A percentile compares a stretch with the other conserved stretches of the same genome.
These are phyloP conservation scores for Euthynnus affinis DNA, from an alignment of 2,797 vertebrate genomes.

Conservation along the genomic window DNA sequence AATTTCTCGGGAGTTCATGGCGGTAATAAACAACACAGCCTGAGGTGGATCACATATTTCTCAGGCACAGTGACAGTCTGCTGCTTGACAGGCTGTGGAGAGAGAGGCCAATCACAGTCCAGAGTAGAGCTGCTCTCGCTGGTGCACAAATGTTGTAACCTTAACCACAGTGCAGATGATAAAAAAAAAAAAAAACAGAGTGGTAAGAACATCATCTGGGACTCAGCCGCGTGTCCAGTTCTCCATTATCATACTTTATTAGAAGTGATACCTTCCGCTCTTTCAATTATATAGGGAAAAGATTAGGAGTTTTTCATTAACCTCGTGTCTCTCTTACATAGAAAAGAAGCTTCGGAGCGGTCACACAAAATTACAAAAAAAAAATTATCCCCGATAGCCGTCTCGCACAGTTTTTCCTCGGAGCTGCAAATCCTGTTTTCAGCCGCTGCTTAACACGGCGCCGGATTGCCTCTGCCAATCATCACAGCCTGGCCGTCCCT, in stretches of 20 bases:
- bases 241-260: conserved; percentile 69
- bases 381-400: conserved; percentile 52
- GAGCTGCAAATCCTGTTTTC: conserved; percentile 37
- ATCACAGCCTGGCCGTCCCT: neutral
- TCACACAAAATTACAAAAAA: conserved; percentile 55
- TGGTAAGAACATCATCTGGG: conserved; percentile 61
- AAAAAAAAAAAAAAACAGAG: conserved; percentile 37
- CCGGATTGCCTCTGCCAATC: conserved; percentile 40
- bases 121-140: conserved; percentile 22
- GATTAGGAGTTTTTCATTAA: conserved; percentile 74
- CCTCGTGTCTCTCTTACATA: conserved; percentile 55
- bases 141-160: conserved; percentile 42
- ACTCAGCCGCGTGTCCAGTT: conserved; percentile 53
- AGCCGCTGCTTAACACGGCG: conserved; percentile 39
- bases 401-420: conserved; percentile 15
- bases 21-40: conserved; percentile 53
- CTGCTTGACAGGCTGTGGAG: conserved; percentile 47
- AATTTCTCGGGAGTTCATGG: conserved; percentile 58
- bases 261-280: conserved; percentile 70
- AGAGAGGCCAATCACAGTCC: no score
- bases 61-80: conserved; percentile 49
- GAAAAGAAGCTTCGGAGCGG: conserved; percentile 43
- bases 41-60: conserved; percentile 50
- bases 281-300: conserved; percentile 69
- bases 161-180: conserved; percentile 53